Base-by-base conservation (phyloP, 2,113 vertebrate species). In the Rostratula benghalensis region DNA sequence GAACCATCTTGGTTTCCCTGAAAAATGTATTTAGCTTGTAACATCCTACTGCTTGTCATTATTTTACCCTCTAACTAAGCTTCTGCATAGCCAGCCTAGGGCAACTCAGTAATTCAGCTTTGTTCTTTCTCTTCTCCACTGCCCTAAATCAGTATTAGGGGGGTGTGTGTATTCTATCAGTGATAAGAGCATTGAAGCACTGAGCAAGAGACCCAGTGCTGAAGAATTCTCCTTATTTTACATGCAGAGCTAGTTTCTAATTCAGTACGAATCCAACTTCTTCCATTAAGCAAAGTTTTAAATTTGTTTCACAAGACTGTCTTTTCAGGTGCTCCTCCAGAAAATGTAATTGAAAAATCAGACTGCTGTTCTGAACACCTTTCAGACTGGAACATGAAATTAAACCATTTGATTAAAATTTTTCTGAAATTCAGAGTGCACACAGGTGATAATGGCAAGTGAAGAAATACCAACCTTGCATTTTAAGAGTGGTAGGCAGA, bases 301-400 rank as follows among this genome's bases (percentile, higher is more conserved):
- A 63, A 78, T n/a, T 60, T 86, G 37, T 56, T 92, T 93, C 70
- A 63, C n/a, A 48, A 35, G 35, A 30, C 45, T 64, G 7, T 54
- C n/a, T 68, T 82, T 76, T 87, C 27, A 87, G 56, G 27, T 87
- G 57, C 43, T 87, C 30, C 23, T 82, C 24, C 73, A 84, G 31
- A 37, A 17, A 18, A 31, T 31, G 30, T 45, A 77, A 50, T 9
- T 93, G 81, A 63, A 91, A 93, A 93, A 84, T 75, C 70, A 78
- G 21, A 56, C 75, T 81, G 28, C n/a, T 0, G 0, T 71, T 84
- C 73, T 82, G 65, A 74, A 63, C 1, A 0, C 10, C 0, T 3
- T 73, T 94, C 48, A 46, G 53, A 41, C 43, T 31, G 83, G 83
- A 77, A 86, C 10, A 39, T 74, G 39, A 75, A 84, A 81, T 82